phyloP scores from a whole-genome alignment of 1,140 invertebrate genomes.

The Drosophila rufa region DNA sequence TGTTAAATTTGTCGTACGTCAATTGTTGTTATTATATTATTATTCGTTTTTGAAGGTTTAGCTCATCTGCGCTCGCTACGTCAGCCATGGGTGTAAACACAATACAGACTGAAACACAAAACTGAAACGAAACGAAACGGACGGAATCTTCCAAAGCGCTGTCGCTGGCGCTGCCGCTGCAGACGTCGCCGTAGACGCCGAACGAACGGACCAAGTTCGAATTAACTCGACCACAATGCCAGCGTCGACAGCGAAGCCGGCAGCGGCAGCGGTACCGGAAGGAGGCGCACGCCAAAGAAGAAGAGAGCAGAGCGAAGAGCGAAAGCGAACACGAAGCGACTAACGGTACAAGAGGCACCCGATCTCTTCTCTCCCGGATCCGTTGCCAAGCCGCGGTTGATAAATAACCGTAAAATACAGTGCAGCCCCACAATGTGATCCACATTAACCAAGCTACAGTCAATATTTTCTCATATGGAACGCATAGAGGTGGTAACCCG shows the following conservation, averaged over 20 bases:
- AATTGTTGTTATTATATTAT: conserved; percentile 44
- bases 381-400: conserved; percentile 18
- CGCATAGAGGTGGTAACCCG: no score
- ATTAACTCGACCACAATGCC: conserved; percentile 76
- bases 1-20: conserved; percentile 6
- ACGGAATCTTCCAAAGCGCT: conserved; percentile 52
- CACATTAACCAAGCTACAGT: no score
- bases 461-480: no score
- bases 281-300: conserved; percentile 4
- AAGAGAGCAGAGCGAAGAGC: conserved; percentile 11
- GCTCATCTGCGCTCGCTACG: conserved; percentile 73
- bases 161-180: conserved; percentile 18
- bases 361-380: conserved; percentile 32
- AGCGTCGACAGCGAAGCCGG: conserved; percentile 21
- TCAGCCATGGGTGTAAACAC: conserved; percentile 85
- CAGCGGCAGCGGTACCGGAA: background rate
- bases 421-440: background rate
- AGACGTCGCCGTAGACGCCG: conserved; percentile 20
- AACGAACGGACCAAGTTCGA: conserved; percentile 59
- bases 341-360: background rate
- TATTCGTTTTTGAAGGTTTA: conserved; percentile 54
- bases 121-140: conserved; percentile 51
- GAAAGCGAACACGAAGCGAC: conserved; percentile 2
- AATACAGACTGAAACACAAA: conserved; percentile 82
- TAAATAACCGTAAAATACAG: conserved; percentile 30